Base-by-base conservation (phyloP, 1,140 invertebrate genomes). In the Matsumurasca onukii region DNA sequence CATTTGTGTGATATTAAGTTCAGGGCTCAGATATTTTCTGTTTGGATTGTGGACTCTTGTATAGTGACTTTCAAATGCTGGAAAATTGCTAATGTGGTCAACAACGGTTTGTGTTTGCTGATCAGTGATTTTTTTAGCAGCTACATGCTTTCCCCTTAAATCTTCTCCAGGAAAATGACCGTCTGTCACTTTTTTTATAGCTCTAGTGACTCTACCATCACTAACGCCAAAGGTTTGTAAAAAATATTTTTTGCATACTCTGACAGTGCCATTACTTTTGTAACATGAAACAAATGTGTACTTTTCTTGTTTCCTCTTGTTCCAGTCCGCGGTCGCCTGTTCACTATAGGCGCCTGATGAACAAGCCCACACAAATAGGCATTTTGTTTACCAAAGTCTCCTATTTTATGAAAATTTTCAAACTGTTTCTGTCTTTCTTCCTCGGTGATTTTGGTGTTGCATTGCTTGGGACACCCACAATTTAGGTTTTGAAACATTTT, bases 361-460 rank as follows among this genome's bases (percentile, higher is more conserved):
- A 68, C 31, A 62, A 68, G 57, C 2, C 67, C 57, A 68, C 67
- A 67, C 48, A 67, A 31, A 24, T 67, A 69, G 17, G 59, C 59
- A 62, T 69, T 69, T 45, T 69, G 55, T 30, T 69, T 48, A 27
- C 68, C 30, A 66, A 69, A 69, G 31, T 69, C 31, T 12, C 68
- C 62, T 22, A 63, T 68, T 68, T 61, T 62, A 9, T 31, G 1
- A 45, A 68, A 68, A 52, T 17, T 20, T 34, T 67, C 25, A 59
- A 25, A 27, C 24, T 59, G 66, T 29, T 61, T 13, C 12, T 52
- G n/a, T 15, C 66, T 62, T 61, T 68, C 67, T 48, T 63, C 20
- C 63, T 68, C 67, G 5, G 55, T 68, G 13, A 63, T 27, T 20
- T 12, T 17, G 30, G 2, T 12, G 3, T 24, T 31, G 12, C 45